A percentile compares a stretch with the other conserved stretches of the same genome.
Evolutionary conservation across 2,888 invertebrate genomes (phyloP).

Genomic region (Leptopilina drosophilae): DNA sequence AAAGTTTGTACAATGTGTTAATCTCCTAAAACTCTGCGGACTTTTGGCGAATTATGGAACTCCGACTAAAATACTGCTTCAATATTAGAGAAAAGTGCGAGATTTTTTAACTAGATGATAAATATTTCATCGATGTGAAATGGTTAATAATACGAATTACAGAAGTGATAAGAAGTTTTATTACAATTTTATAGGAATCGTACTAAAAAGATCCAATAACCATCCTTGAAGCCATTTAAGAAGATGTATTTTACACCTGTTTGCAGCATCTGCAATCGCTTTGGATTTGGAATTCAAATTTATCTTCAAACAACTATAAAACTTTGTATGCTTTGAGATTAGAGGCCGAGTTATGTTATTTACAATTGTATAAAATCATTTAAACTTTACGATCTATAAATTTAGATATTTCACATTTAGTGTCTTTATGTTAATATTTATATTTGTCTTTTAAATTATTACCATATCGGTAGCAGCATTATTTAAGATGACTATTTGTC

Average conservation of each 20-base stretch:
- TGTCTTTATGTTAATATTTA: no score
- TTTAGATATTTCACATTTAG: no score
- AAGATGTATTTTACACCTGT: slow-evolving; percentile 18
- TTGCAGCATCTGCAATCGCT: slow-evolving; percentile 6
- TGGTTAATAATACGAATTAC: neutral
- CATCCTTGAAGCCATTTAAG: neutral
- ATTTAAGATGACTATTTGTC: no score
- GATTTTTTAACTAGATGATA: neutral
- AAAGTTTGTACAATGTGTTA: no score
- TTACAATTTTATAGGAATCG: neutral
- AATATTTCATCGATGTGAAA: neutral
- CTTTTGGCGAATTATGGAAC: no score
- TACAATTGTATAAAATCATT: neutral
- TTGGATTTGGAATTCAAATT: slow-evolving; percentile 21
- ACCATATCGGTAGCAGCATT: no score
- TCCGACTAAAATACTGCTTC: no score
- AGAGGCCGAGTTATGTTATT: neutral
- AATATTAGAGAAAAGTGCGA: neutral
- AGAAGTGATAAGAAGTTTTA: neutral
- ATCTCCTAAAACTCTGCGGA: no score
- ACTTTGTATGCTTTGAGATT: slow-evolving; percentile 1
- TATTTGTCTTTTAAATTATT: no score
- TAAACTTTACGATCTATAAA: neutral
- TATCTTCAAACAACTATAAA: slow-evolving; percentile 14
- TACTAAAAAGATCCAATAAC: slow-evolving; percentile 2